Evolutionary conservation across 2,888 invertebrate species (phyloP).

Genomic region (Lasioglossum figueresi): DNA sequence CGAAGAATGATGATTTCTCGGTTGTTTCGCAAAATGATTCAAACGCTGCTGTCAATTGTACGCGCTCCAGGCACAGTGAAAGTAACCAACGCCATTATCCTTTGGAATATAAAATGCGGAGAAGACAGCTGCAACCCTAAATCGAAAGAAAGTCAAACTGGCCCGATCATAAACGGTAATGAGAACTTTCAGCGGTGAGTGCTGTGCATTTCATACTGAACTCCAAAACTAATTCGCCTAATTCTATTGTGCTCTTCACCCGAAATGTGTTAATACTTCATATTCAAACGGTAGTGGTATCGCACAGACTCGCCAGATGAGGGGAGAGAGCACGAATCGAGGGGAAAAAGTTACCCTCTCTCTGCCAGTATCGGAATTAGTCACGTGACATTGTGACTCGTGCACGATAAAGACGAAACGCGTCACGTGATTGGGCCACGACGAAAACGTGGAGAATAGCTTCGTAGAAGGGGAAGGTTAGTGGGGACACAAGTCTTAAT

Average conservation of each 20-base stretch:
- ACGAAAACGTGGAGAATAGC: no score
- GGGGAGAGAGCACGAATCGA: no score
- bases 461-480: no score
- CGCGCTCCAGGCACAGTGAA: conserved; percentile 60
- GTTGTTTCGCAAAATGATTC: conserved; percentile 37
- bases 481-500: no score
- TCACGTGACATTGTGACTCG: no score
- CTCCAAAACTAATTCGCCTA: background rate
- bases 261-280: background rate
- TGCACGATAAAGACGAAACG: no score
- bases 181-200: conserved; percentile 27
- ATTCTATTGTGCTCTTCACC: background rate
- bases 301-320: background rate
- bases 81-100: conserved; percentile 61
- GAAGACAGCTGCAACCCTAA: conserved; percentile 59
- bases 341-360: no score
- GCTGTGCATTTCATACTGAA: background rate
- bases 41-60: conserved; percentile 33
- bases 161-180: conserved; percentile 38
- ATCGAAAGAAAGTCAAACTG: conserved; percentile 65
- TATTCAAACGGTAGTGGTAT: background rate
- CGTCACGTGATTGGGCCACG: no score
- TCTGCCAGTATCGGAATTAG: no score
- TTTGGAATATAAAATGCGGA: conserved; percentile 46
- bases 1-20: conserved; percentile 22